Evolutionary conservation across 2,888 invertebrate species (phyloP).

Genomic region (Eristalis arbustorum): DNA sequence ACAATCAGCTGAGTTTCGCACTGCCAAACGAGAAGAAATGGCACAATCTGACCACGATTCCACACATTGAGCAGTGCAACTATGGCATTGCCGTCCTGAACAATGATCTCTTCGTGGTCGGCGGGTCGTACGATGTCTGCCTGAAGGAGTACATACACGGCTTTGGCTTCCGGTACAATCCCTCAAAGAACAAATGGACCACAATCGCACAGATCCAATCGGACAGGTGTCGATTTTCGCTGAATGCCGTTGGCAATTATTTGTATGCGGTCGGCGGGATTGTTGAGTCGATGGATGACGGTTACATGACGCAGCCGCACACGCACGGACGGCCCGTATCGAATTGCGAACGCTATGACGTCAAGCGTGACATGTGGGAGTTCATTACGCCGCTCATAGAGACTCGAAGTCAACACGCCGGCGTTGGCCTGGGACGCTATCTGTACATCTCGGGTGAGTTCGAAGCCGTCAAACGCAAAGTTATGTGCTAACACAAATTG

Average conservation of each 20-base stretch:
- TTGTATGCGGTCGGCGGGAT: conserved; percentile 85
- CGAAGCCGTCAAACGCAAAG: not conserved
- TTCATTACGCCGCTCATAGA: conserved; percentile 82
- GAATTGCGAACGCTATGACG: conserved; percentile 84
- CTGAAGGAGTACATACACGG: conserved; percentile 86
- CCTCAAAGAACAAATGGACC: conserved; percentile 84
- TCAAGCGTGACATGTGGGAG: conserved; percentile 82
- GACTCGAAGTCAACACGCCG: conserved; percentile 84
- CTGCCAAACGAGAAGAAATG: conserved; percentile 83
- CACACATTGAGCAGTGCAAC: conserved; percentile 88
- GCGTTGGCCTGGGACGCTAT: conserved; percentile 78
- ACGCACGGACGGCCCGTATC: conserved; percentile 76
- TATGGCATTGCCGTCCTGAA: conserved; percentile 86
- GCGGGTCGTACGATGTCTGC: conserved; percentile 86
- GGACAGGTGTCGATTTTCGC: conserved; percentile 85
- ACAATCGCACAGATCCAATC: conserved; percentile 85
- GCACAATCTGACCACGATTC: conserved; percentile 85
- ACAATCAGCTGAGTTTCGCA: conserved; percentile 86
- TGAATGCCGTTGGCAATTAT: conserved; percentile 82
- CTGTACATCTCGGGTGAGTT: conserved; percentile 78
- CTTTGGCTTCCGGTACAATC: conserved; percentile 85
- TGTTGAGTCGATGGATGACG: conserved; percentile 81
- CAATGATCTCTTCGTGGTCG: conserved; percentile 86
- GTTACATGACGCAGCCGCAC: conserved; percentile 72
- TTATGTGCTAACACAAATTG: not conserved